These are phyloP conservation scores for Caenorhabditis wallacei DNA, from an alignment of 2,888 invertebrate species.

Conservation along the genomic window DNA sequence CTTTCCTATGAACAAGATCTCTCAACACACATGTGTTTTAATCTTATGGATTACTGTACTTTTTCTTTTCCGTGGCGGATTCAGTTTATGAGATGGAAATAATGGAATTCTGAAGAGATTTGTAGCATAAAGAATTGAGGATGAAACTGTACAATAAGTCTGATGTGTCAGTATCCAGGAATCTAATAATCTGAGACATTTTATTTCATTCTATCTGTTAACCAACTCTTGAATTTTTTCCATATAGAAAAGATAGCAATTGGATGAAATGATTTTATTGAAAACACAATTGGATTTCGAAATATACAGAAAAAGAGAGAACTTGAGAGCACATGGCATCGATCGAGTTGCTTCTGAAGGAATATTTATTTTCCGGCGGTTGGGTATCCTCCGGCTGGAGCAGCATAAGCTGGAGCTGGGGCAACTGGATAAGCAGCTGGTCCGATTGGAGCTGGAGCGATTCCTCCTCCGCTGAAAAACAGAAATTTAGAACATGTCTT, in stretches of 20 bases:
- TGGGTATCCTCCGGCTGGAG: slow-evolving; percentile 52
- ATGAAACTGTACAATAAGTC: no score
- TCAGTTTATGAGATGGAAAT: slow-evolving; percentile 1
- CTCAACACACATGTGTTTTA: slow-evolving; percentile 32
- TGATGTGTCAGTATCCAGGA: no score
- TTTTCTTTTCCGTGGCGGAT: no score
- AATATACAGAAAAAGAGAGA: slow-evolving; percentile 47
- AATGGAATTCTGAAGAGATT: no score
- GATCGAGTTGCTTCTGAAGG: slow-evolving; percentile 32
- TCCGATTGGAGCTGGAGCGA: slow-evolving; percentile 47
- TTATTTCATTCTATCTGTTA: no score
- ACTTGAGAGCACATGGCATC: slow-evolving; percentile 55
- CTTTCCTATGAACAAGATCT: slow-evolving; percentile 24
- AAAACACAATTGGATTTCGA: slow-evolving; percentile 29
- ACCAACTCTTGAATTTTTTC: no score
- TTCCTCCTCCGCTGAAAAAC: slow-evolving; percentile 58
- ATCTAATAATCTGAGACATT: no score
- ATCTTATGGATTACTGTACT: slow-evolving; percentile 20
- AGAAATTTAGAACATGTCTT: neutral
- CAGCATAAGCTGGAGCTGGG: slow-evolving; percentile 46
- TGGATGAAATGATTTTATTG: slow-evolving; percentile 43
- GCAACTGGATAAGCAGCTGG: slow-evolving; percentile 53
- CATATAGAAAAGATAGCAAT: neutral
- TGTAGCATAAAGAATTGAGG: no score
- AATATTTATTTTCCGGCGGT: slow-evolving; percentile 43